Conservation (phyloP, 2,113 vertebrate genomes). For the Oreochromis niloticus region DNA sequence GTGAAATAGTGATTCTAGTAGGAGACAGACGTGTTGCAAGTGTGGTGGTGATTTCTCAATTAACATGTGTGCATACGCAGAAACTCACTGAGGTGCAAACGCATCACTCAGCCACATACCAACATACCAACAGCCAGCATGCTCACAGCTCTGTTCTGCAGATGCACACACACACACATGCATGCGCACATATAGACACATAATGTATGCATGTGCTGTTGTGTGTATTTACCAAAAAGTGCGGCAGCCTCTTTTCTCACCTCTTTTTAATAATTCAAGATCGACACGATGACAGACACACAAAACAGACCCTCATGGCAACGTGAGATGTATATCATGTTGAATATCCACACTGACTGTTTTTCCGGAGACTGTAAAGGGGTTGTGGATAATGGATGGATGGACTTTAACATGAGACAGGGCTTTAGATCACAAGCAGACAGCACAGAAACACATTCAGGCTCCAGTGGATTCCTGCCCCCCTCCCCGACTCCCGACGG, state of each 20-base stretch:
- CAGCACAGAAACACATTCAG: conserved; percentile 38
- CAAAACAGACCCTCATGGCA: conserved; percentile 14
- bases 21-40: conserved; percentile 13
- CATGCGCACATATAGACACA: neutral
- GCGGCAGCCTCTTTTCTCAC: neutral
- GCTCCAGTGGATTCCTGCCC: conserved; percentile 17
- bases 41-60: conserved; percentile 25
- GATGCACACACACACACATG: neutral
- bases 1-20: conserved; percentile 30
- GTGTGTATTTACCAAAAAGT: neutral
- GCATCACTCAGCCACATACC: conserved; percentile 12
- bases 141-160: neutral
- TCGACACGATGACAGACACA: neutral
- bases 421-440: conserved; percentile 56
- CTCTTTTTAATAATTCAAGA: conserved; percentile 12
- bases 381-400: conserved; percentile 42
- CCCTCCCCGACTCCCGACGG: neutral
- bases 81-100: neutral
- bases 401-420: conserved; percentile 54
- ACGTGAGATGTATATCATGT: conserved; percentile 33
- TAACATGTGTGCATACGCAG: neutral
- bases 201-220: neutral
- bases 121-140: neutral
- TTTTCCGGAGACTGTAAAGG: conserved; percentile 36
- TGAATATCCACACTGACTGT: conserved; percentile 35